phyloP scores from a whole-genome alignment of 2,888 invertebrate genomes.

The Deilephila elpenor region DNA sequence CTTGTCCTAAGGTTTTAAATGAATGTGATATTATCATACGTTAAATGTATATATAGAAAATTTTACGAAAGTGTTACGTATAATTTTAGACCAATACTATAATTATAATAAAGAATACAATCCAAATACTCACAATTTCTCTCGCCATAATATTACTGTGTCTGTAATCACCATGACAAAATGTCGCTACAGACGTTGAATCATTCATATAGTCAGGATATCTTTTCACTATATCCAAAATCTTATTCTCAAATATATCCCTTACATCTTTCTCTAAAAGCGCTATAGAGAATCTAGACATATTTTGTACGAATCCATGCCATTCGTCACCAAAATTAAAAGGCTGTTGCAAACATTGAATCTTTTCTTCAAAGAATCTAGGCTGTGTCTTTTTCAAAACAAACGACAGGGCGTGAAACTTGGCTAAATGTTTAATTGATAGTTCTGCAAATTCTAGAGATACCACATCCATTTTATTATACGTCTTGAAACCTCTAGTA shows the following conservation, averaged over 20 bases:
- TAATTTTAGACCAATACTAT: not conserved
- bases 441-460: conserved; percentile 53
- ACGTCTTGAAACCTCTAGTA: conserved; percentile 53
- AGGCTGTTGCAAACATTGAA: conserved; percentile 42
- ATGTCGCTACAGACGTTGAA: conserved; percentile 31
- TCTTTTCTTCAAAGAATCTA: conserved; percentile 53
- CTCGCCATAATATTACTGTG: conserved; percentile 50
- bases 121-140: conserved; percentile 46
- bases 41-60: too few species aligned
- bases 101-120: not conserved
- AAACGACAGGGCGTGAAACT: conserved; percentile 59
- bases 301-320: conserved; percentile 43
- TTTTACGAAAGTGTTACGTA: too few species aligned
- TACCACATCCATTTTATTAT: conserved; percentile 51
- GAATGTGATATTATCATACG: too few species aligned
- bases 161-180: conserved; percentile 53
- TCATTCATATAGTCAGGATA: conserved; percentile 44
- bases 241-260: conserved; percentile 41
- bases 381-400: conserved; percentile 51
- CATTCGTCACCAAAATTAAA: conserved; percentile 43
- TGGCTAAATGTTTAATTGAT: conserved; percentile 56
- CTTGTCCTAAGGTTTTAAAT: too few species aligned
- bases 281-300: conserved; percentile 39
- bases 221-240: conserved; percentile 42
- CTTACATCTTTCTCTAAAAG: conserved; percentile 44